Evolutionary conservation across 2,113 vertebrate species (phyloP).

Genomic region (Charina bottae): DNA sequence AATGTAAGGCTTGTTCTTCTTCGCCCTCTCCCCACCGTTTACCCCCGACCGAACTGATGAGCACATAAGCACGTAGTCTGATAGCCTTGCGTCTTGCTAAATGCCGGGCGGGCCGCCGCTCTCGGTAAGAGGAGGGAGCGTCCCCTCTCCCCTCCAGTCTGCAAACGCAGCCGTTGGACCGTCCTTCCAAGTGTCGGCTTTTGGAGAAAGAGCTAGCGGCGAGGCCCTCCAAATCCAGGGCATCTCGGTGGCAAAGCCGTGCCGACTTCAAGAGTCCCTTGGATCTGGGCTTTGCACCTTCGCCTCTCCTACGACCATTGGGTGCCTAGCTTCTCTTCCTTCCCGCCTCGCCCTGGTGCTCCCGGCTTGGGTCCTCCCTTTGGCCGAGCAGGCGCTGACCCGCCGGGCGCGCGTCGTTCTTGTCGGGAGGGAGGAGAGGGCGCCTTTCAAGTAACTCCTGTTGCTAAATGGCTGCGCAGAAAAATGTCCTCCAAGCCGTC

Average conservation of each 20-base stretch:
- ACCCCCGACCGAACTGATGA: background rate
- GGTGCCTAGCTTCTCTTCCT: background rate
- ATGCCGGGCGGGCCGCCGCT: background rate
- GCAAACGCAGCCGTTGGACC: background rate
- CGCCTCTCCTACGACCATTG: background rate
- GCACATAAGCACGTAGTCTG: background rate
- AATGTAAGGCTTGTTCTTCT: background rate
- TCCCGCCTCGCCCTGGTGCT: background rate
- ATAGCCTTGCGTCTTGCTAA: background rate
- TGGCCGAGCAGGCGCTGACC: background rate
- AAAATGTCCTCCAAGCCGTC: too few species aligned
- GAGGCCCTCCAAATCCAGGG: background rate
- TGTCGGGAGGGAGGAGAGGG: background rate
- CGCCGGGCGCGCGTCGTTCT: too few species aligned
- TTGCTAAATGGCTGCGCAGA: background rate
- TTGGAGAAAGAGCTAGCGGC: background rate
- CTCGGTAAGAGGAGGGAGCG: background rate
- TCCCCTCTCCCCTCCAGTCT: background rate
- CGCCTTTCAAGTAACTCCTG: background rate
- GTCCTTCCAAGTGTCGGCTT: too few species aligned
- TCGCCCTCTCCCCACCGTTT: background rate
- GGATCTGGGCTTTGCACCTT: background rate
- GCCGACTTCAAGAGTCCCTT: rapidly evolving
- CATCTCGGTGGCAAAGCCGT: conserved; percentile 34
- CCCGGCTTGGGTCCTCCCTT: background rate